Percentiles rank a stretch among this genome's conserved stretches.
Evolutionary conservation across 2,888 invertebrate species (phyloP).

Genomic region (Protophormia terraenovae): DNA sequence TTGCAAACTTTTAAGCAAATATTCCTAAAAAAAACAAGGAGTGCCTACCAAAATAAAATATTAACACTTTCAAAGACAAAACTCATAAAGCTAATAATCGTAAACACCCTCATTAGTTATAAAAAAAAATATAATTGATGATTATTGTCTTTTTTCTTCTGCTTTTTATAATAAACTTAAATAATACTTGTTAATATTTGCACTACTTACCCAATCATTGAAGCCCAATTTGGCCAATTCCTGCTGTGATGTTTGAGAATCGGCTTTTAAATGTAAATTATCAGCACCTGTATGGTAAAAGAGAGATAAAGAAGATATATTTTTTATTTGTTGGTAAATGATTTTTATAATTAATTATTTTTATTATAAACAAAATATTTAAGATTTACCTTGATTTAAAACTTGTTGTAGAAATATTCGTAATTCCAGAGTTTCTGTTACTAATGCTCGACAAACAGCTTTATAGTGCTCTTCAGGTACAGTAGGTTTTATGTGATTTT

Average conservation of each 20-base stretch:
- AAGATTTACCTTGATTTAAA: constrained; percentile 82
- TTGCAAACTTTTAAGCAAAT: too few relatives aligned
- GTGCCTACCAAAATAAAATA: background rate
- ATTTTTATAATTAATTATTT: background rate
- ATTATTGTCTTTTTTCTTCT: too few relatives aligned
- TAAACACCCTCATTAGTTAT: background rate
- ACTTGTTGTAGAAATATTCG: constrained; percentile 94
- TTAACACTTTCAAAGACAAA: background rate
- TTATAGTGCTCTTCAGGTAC: constrained; percentile 86
- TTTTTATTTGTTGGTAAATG: background rate
- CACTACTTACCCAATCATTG: constrained; percentile 91
- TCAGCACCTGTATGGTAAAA: constrained; percentile 83
- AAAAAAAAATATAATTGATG: background rate
- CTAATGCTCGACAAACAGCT: constrained; percentile 95
- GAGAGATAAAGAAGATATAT: background rate
- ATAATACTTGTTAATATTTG: background rate
- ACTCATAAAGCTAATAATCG: background rate
- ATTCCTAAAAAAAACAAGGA: too few relatives aligned
- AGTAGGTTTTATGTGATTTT: constrained; percentile 82
- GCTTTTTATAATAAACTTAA: too few relatives aligned
- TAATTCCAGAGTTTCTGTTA: constrained; percentile 94
- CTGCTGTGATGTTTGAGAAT: constrained; percentile 84
- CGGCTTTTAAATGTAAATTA: constrained; percentile 85
- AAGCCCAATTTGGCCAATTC: constrained; percentile 92
- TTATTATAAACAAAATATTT: background rate